These are phyloP conservation scores for Micrasema minimum DNA, from an alignment of 1,140 invertebrate genomes.

Conservation along the genomic window DNA sequence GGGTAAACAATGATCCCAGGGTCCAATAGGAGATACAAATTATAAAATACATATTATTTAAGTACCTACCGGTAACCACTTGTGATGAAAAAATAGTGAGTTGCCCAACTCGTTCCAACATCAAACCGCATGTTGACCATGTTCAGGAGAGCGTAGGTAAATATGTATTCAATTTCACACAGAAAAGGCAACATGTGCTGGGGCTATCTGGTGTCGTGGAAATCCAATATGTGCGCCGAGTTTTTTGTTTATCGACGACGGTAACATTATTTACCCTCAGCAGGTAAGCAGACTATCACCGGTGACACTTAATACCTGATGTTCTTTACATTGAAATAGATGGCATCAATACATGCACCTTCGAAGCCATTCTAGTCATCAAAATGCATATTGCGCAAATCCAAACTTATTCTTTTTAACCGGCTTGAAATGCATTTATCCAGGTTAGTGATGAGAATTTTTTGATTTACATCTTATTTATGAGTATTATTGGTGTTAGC, in stretches of 20 bases:
- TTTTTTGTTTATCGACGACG: conserved; percentile 11
- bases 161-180: conserved; percentile 45
- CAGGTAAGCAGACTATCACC: conserved; percentile 28
- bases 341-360: no score
- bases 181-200: conserved; percentile 42
- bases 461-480: no score
- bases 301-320: conserved; percentile 32
- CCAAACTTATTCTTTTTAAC: no score
- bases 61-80: not conserved
- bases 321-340: not conserved
- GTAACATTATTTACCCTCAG: conserved; percentile 32
- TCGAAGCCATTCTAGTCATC: no score
- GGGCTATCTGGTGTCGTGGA: conserved; percentile 44
- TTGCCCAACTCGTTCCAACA: conserved; percentile 23
- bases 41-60: not conserved
- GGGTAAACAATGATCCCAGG: conserved; percentile 17
- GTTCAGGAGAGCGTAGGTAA: conserved; percentile 33
- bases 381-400: no score
- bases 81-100: not conserved
- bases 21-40: conserved; percentile 20
- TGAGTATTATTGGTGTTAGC: no score
- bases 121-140: conserved; percentile 30
- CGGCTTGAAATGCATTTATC: no score
- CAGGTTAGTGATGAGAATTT: no score
- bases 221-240: conserved; percentile 35